Evolutionary conservation across 2,888 invertebrate genomes (phyloP), one percentile per base, ranked within the genome.

Genomic region (Dorcus parallelipipedus): DNA sequence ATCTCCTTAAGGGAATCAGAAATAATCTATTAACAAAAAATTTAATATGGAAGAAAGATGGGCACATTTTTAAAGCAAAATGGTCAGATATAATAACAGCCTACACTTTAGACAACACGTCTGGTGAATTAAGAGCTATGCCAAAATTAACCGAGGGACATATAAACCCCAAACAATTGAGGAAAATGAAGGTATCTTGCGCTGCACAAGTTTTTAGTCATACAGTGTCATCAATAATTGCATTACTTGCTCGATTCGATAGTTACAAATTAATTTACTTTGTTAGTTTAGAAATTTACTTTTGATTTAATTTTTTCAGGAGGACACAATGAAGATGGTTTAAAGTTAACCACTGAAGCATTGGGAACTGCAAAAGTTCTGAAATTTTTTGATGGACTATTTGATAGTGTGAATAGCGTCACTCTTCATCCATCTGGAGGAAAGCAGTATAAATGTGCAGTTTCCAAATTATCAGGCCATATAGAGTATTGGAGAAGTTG

Each of bases 1-100:
- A 55, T 14, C 23, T 55, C 6, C 8, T 55, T 9, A 55, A 55
- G 33, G 54, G 49, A 1, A 55, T 54, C 26, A 5, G 54, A 3
- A 54, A 54, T 38, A 49, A 41, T 40, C 41, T 54, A 6, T 4
- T 54, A 5, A 33, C 20, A 9, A 43, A 20, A 43, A 14, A 43
- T 43, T n/a, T 43, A n/a, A 20, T 43, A n/a, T 43, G 43, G 43
- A n/a, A 43, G 8, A 43, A 20, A 9, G n/a, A 8, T 17, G n/a
- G 17, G 8, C 14, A 14, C 2, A 9, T 17, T 17, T 9, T 43
- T 17, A n/a, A 14, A n/a, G 43, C 4, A 8, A 2, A 43, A 10
- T 43, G 43, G 43, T 8, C 7, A 9, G 43, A 43, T 43, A 43
- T 43, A 43, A n/a, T 10, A 17, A 43, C n/a, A 8, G 4, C 43